Evolutionary conservation across 2,888 invertebrate genomes (phyloP), one percentile per base, ranked within the genome.

Genomic region (Molanna angustata): DNA sequence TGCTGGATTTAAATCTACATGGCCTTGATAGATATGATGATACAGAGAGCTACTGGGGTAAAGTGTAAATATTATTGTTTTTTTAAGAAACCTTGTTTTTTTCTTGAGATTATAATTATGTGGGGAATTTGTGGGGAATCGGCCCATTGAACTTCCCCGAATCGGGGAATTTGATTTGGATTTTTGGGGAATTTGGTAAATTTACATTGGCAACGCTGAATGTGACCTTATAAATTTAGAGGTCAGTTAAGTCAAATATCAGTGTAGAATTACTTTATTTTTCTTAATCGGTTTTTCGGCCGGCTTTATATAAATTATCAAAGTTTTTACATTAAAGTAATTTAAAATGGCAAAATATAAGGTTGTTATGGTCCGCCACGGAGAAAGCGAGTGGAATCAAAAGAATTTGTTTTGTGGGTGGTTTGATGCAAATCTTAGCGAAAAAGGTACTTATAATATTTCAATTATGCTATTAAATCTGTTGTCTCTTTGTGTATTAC

Each of bases 361-460:
- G 62, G 81, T 87, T 75, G 85, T 86, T 49, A 86, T 87, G 86
- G 78, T 86, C 56, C 81, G 87, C 55, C 86, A 86, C 62, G 86
- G 86, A 49, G 86, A 87, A 73, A 86, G 85, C 65, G 85, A 85
- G 68, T 87, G 86, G 82, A 87, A 87, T 63, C 79, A 84, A 67
- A 79, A 81, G 64, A 87, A 87, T 70, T 72, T 83, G 35, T 87
- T 87, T 64, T 86, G 86, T 63, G 87, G 87, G 31, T 87, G 87
- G 87, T 84, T 73, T 62, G 86, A 87, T 64, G 84, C 85, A 46
- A 78, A 82, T 62, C 76, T 87, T 17, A 85, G 83, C 62, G 79
- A 80, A 58, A 82, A 83, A 71, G 86, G 86, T 85, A 68, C 20
- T 16, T 39, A 18, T 33, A 13, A 27, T 27, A 43, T 14, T 18